phyloP scores from a whole-genome alignment of 2,797 vertebrate species.

The Argentina silus region DNA sequence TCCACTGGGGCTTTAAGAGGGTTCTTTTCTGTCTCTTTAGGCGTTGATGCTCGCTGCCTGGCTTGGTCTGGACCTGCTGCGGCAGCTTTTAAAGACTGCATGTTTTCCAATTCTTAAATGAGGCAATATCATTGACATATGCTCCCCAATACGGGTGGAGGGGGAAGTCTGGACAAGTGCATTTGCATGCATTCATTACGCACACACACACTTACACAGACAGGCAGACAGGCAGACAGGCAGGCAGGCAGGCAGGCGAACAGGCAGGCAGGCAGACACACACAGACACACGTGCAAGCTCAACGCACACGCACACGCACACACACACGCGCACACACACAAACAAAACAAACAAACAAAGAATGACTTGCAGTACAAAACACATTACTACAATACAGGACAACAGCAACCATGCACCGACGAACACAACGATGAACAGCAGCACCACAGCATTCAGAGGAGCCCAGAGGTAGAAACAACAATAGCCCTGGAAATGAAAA shows the following conservation, averaged over 20 bases:
- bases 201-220: neutral
- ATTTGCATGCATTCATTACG: neutral
- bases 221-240: too few relatives aligned
- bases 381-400: too few relatives aligned
- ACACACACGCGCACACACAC: neutral
- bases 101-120: neutral
- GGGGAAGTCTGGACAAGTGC: too few relatives aligned
- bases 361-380: too few relatives aligned
- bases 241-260: too few relatives aligned
- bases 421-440: too few relatives aligned
- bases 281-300: neutral
- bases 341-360: too few relatives aligned
- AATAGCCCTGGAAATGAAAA: neutral
- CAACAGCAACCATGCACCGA: too few relatives aligned
- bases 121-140: neutral
- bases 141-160: neutral
- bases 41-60: too few relatives aligned
- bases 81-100: neutral
- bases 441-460: too few relatives aligned
- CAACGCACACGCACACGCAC: slow-evolving; percentile 2
- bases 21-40: neutral
- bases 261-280: too few relatives aligned
- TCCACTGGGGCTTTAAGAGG: too few relatives aligned
- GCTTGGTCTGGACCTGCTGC: neutral
- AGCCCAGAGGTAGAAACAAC: neutral